Percentiles rank a stretch among this genome's conserved stretches.
Conservation (phyloP, 1,140 invertebrate species). For the Eueides isabella region DNA sequence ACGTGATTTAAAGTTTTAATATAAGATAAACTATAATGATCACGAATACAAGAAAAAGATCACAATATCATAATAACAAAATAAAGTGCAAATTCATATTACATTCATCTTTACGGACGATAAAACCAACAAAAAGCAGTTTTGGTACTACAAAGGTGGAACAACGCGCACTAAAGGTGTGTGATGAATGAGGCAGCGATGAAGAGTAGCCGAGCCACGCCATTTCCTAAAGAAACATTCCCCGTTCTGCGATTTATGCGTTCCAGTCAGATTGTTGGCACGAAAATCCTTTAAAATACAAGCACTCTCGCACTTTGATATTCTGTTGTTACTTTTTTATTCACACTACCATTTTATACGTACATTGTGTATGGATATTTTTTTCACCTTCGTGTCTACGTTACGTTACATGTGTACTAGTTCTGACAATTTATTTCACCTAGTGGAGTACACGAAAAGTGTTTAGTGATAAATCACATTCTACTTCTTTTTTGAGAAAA, state of each 20-base stretch:
- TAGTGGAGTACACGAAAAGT: neutral
- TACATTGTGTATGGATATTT: neutral
- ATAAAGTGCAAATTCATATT: neutral
- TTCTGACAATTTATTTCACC: neutral
- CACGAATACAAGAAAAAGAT: neutral
- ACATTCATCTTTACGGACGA: slow-evolving; percentile 8
- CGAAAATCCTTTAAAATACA: slow-evolving; percentile 33
- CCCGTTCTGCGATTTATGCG: slow-evolving; percentile 23
- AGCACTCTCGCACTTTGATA: slow-evolving; percentile 25
- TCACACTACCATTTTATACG: slow-evolving; percentile 5
- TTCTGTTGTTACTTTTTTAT: slow-evolving; percentile 29
- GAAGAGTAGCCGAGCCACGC: slow-evolving; percentile 16
- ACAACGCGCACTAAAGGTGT: slow-evolving; percentile 21
- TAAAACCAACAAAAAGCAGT: slow-evolving; percentile 23
- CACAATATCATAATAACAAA: neutral
- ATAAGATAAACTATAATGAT: neutral
- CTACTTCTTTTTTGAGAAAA: too few species aligned
- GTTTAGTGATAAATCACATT: neutral
- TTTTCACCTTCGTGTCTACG: neutral
- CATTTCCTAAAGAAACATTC: slow-evolving; percentile 24
- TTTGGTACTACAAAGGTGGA: slow-evolving; percentile 18
- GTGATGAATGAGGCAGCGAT: slow-evolving; percentile 22
- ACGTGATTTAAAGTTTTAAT: neutral
- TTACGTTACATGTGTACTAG: neutral
- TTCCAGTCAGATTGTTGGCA: slow-evolving; percentile 30